Conservation (phyloP, 2,113 vertebrate genomes). For the Silurus glanis region DNA sequence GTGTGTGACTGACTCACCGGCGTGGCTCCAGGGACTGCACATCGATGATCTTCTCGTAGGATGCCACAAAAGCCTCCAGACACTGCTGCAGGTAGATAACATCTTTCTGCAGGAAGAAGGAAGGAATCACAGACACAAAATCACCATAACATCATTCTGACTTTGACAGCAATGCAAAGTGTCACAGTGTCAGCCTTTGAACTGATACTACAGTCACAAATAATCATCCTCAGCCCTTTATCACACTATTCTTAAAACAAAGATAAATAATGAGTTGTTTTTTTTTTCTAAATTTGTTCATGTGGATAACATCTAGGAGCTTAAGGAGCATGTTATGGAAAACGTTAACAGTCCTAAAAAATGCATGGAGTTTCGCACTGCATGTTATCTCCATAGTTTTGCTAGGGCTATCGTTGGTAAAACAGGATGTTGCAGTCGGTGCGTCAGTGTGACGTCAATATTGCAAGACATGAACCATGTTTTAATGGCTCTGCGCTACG, state of each 20-base stretch:
- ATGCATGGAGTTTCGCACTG: background rate
- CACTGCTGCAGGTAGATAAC: constrained; percentile 89
- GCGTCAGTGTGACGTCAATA: constrained; percentile 40
- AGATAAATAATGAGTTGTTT: background rate
- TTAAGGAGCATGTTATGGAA: background rate
- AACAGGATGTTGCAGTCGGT: constrained; percentile 48
- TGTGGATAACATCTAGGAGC: background rate
- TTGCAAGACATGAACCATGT: constrained; percentile 23
- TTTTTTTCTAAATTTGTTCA: background rate
- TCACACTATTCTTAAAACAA: background rate
- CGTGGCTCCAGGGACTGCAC: constrained; percentile 86
- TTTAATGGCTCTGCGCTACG: background rate
- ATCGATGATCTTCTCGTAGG: constrained; percentile 86
- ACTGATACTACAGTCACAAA: background rate
- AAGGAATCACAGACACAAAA: background rate
- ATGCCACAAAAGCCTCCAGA: constrained; percentile 86
- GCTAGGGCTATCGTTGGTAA: constrained; percentile 16
- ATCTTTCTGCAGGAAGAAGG: constrained; percentile 80
- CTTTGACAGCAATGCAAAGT: background rate
- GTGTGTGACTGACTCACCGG: constrained; percentile 73
- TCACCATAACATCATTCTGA: background rate
- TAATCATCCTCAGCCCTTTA: background rate
- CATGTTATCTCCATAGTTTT: constrained; percentile 21
- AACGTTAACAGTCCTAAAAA: background rate
- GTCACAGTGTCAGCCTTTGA: background rate